Evolutionary conservation across 2,888 invertebrate genomes (phyloP).

Genomic region (Parnassius apollo): DNA sequence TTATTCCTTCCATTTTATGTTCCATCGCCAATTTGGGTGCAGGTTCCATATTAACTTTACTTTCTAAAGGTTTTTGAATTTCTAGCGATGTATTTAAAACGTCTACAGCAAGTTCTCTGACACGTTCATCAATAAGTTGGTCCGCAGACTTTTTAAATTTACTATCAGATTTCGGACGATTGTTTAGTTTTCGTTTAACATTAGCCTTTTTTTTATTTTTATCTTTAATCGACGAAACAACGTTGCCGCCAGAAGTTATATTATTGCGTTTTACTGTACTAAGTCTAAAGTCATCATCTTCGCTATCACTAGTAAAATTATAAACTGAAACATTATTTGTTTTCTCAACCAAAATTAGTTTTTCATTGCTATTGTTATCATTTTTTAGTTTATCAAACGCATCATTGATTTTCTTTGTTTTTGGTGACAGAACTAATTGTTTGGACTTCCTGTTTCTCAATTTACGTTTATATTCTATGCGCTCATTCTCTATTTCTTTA

Average conservation of each 20-base stretch:
- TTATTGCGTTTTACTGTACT: slow-evolving; percentile 37
- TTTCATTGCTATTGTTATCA: slow-evolving; percentile 43
- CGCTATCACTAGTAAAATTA: slow-evolving; percentile 65
- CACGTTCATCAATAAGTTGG: slow-evolving; percentile 55
- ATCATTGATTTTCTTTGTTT: slow-evolving; percentile 48
- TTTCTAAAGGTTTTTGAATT: slow-evolving; percentile 32
- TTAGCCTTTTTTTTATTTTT: slow-evolving; percentile 34
- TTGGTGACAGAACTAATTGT: slow-evolving; percentile 44
- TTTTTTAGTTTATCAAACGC: slow-evolving; percentile 58
- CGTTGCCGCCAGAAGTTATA: slow-evolving; percentile 24
- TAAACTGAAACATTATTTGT: slow-evolving; percentile 44
- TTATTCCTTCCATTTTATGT: slow-evolving; percentile 48
- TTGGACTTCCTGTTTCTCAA: slow-evolving; percentile 40
- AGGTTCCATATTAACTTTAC: slow-evolving; percentile 32
- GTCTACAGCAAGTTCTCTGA: slow-evolving; percentile 47
- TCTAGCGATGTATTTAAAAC: slow-evolving; percentile 51
- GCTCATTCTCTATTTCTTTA: slow-evolving; percentile 58
- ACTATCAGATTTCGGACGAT: slow-evolving; percentile 22
- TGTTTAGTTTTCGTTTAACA: slow-evolving; percentile 27
- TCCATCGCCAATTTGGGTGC: slow-evolving; percentile 36
- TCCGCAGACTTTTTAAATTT: slow-evolving; percentile 27
- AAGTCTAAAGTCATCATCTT: slow-evolving; percentile 57
- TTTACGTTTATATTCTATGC: slow-evolving; percentile 41
- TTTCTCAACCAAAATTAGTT: slow-evolving; percentile 44
- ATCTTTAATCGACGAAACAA: slow-evolving; percentile 24